Evolutionary conservation across 2,888 invertebrate species (phyloP).

Genomic region (Sesamia inferens): DNA sequence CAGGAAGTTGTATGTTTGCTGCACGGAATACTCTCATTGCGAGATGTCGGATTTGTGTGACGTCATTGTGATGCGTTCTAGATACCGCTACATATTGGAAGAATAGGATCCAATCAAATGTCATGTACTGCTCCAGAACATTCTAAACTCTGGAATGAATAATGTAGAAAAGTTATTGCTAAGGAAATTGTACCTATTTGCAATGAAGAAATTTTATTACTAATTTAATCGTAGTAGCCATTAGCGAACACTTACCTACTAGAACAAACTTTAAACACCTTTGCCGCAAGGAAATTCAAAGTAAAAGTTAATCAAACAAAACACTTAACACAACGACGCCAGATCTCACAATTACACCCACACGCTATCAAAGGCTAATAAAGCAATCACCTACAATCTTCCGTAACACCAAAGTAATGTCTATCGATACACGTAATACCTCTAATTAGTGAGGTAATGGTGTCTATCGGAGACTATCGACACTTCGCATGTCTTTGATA

Average conservation of each 20-base stretch:
- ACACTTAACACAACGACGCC: constrained; percentile 10
- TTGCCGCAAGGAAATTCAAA: not conserved
- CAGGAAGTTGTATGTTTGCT: too few species aligned
- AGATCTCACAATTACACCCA: constrained; percentile 40
- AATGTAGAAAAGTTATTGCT: not conserved
- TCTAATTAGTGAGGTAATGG: constrained; percentile 74
- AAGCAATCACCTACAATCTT: constrained; percentile 37
- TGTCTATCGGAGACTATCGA: constrained; percentile 66
- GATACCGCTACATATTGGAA: too few species aligned
- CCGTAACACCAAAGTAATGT: constrained; percentile 52
- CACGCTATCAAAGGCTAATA: constrained; percentile 23
- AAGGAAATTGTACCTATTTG: too few species aligned
- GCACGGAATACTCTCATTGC: too few species aligned
- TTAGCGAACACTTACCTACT: constrained; percentile 7
- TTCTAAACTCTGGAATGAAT: not conserved
- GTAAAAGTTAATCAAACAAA: constrained; percentile 11
- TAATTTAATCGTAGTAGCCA: not conserved
- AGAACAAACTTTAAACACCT: not conserved
- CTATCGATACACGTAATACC: constrained; percentile 69
- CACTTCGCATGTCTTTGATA: constrained; percentile 72
- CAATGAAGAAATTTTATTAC: not conserved
- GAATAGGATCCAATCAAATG: not conserved
- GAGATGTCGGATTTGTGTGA: too few species aligned
- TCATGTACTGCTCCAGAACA: not conserved
- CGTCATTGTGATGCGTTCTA: too few species aligned